phyloP scores from a whole-genome alignment of 2,888 invertebrate species.

The Dicranocentrus wangi region DNA sequence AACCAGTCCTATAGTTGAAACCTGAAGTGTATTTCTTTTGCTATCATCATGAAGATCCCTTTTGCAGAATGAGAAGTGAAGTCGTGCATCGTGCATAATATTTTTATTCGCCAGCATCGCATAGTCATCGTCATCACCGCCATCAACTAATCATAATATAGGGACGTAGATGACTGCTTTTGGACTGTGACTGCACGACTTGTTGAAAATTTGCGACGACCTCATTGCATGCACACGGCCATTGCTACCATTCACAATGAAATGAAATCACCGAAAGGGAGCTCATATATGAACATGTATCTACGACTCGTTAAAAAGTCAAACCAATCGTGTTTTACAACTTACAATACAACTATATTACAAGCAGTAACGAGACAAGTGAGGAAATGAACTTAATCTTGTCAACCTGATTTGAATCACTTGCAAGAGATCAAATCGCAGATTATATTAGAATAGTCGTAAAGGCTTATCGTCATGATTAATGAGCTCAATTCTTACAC shows the following conservation, averaged over 20 bases:
- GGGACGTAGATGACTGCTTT: background rate
- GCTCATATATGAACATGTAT: background rate
- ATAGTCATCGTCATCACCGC: background rate
- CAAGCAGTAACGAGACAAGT: background rate
- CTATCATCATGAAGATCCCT: too few species aligned
- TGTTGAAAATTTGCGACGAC: background rate
- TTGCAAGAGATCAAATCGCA: slow-evolving; percentile 21
- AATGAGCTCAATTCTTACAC: slow-evolving; percentile 6
- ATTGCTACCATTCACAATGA: background rate
- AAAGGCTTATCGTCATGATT: background rate
- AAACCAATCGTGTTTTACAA: slow-evolving; percentile 15
- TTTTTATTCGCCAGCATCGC: too few species aligned
- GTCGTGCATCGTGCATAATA: too few species aligned
- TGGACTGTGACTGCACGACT: slow-evolving; percentile 16
- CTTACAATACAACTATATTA: background rate
- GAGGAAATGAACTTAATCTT: slow-evolving; percentile 60
- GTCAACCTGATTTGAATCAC: slow-evolving; percentile 57
- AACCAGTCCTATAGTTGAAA: too few species aligned
- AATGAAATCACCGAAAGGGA: background rate
- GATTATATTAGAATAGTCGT: background rate
- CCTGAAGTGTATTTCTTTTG: too few species aligned
- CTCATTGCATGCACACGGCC: background rate
- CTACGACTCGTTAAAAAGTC: background rate
- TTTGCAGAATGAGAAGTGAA: too few species aligned
- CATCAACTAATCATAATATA: background rate